phyloP scores from a whole-genome alignment of 1,140 invertebrate genomes.

The Paramacrobiotus metropolitanus region DNA sequence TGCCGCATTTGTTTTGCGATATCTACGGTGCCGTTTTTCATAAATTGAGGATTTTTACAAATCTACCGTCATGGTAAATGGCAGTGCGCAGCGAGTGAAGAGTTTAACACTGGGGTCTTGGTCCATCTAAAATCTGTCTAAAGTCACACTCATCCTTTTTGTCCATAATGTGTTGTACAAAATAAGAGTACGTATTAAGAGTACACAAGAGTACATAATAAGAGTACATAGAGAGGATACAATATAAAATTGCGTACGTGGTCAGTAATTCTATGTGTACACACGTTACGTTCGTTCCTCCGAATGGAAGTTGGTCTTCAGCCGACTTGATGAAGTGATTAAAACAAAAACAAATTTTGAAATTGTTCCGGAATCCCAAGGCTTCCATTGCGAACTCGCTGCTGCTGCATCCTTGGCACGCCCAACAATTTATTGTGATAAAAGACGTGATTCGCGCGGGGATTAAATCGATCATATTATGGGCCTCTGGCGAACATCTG shows the following conservation, averaged over 20 bases:
- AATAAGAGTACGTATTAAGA: neutral
- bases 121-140: constrained; percentile 22
- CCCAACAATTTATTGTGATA: constrained; percentile 41
- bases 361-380: constrained; percentile 37
- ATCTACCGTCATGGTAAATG: constrained; percentile 33
- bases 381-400: constrained; percentile 32
- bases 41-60: constrained; percentile 24
- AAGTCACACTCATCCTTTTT: neutral
- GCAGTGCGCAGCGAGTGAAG: constrained; percentile 26
- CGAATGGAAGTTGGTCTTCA: constrained; percentile 31
- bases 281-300: constrained; percentile 20
- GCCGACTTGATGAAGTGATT: constrained; percentile 26
- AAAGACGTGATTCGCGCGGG: constrained; percentile 29
- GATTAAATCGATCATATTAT: constrained; percentile 19
- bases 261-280: constrained; percentile 11
- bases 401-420: constrained; percentile 34
- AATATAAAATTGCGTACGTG: neutral
- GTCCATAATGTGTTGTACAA: too few relatives aligned
- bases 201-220: too few relatives aligned
- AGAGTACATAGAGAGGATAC: too few relatives aligned
- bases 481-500: too few relatives aligned
- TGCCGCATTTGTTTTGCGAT: constrained; percentile 31
- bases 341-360: constrained; percentile 30
- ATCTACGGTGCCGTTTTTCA: constrained; percentile 19
- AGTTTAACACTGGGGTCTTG: constrained; percentile 22